Conservation (phyloP, 2,888 invertebrate genomes). For the Synanthedon andrenaeformis region DNA sequence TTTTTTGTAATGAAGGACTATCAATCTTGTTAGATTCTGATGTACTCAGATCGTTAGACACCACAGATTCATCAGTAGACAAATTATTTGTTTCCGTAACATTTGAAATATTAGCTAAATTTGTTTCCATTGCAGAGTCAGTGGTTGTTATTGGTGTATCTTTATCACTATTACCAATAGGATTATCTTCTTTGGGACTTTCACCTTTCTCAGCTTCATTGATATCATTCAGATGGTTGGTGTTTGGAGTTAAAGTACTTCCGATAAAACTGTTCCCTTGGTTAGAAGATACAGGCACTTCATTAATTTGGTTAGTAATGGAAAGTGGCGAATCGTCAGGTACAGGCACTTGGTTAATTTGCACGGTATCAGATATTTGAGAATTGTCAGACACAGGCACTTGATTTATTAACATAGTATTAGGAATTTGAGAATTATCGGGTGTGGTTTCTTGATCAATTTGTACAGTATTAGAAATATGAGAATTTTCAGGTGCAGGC, state of each 20-base stretch:
- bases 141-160: not conserved
- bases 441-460: slow-evolving; percentile 11
- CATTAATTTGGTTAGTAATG: too few species aligned
- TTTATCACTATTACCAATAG: not conserved
- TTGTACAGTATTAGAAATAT: slow-evolving; percentile 13
- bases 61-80: too few species aligned
- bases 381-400: slow-evolving; percentile 15
- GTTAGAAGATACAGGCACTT: too few species aligned
- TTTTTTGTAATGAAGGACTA: too few species aligned
- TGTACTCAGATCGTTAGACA: too few species aligned
- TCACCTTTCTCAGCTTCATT: not conserved
- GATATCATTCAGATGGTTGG: not conserved
- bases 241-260: not conserved
- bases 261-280: not conserved
- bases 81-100: too few species aligned
- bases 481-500: slow-evolving; percentile 10
- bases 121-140: too few species aligned
- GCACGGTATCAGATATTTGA: too few species aligned
- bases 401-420: slow-evolving; percentile 11
- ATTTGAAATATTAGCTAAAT: too few species aligned
- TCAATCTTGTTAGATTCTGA: too few species aligned
- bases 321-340: too few species aligned
- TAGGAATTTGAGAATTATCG: slow-evolving; percentile 1
- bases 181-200: not conserved
- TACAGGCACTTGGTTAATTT: too few species aligned